A percentile compares a stretch with the other conserved stretches of the same genome.
These are phyloP conservation scores for Amphiprion percula DNA, from an alignment of 2,113 vertebrate genomes.

Conservation along the genomic window DNA sequence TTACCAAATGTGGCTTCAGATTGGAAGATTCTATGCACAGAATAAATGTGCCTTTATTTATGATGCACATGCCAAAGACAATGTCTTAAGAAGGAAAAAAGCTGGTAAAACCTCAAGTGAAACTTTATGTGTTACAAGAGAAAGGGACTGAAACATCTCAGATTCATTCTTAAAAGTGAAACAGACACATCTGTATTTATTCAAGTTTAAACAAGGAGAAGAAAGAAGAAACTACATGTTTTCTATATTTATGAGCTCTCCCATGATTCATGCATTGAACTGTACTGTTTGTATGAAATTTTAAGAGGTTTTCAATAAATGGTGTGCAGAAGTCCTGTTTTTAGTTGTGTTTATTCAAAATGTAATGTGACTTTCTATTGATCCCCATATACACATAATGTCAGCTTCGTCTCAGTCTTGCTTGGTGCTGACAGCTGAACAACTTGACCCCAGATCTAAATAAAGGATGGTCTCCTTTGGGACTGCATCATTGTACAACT, in stretches of 20 bases:
- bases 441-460: too few species aligned
- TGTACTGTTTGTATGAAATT: conserved; percentile 26
- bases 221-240: neutral
- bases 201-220: conserved; percentile 13
- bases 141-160: neutral
- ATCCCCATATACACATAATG: too few species aligned
- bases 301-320: conserved; percentile 37
- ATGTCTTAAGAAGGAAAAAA: neutral
- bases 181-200: conserved; percentile 37
- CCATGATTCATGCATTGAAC: neutral
- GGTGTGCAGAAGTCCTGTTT: neutral
- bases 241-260: conserved; percentile 23
- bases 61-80: conserved; percentile 16
- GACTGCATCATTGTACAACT: too few species aligned
- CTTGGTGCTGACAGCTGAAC: too few species aligned
- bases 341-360: neutral
- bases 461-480: too few species aligned
- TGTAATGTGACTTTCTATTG: too few species aligned
- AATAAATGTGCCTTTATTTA: conserved; percentile 28
- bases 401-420: too few species aligned
- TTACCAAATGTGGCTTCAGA: conserved; percentile 15
- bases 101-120: neutral
- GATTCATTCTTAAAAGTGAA: neutral
- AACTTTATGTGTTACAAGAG: neutral
- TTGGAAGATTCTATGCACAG: conserved; percentile 26